Conservation (phyloP, 2,888 invertebrate genomes). For the Dysmachus trigonus region DNA sequence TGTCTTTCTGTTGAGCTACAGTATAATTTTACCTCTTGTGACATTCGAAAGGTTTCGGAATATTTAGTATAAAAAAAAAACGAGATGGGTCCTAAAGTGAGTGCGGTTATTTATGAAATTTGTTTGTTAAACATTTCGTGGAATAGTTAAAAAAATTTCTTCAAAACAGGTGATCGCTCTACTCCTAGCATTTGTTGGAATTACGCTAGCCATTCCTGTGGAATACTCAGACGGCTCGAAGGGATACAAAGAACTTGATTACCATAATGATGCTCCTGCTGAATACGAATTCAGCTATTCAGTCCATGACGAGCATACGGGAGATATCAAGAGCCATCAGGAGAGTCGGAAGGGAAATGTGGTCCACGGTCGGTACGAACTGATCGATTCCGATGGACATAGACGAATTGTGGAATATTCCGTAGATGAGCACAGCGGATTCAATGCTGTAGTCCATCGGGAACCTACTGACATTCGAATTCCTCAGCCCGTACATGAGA, state of each 20-base stretch:
- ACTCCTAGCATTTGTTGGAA: not conserved
- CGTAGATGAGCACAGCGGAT: constrained; percentile 67
- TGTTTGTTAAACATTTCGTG: not conserved
- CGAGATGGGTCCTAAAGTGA: not conserved
- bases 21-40: constrained; percentile 3
- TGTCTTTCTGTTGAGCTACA: not conserved
- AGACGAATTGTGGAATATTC: constrained; percentile 67
- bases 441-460: constrained; percentile 67
- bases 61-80: not conserved
- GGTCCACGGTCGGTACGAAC: constrained; percentile 66
- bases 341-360: constrained; percentile 67
- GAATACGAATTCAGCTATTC: constrained; percentile 66
- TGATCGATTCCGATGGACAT: constrained; percentile 67
- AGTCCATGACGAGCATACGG: constrained; percentile 66
- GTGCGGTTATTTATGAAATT: not conserved
- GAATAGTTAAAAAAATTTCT: not conserved
- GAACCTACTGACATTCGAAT: constrained; percentile 64
- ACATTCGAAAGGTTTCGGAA: not conserved
- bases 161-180: not conserved
- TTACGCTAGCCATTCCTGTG: not conserved
- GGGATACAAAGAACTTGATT: constrained; percentile 53
- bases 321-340: constrained; percentile 67
- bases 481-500: constrained; percentile 55
- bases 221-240: constrained; percentile 1
- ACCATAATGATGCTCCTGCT: constrained; percentile 62